These are phyloP conservation scores for Cariama cristata DNA, from an alignment of 2,113 vertebrate species.

Conservation along the genomic window DNA sequence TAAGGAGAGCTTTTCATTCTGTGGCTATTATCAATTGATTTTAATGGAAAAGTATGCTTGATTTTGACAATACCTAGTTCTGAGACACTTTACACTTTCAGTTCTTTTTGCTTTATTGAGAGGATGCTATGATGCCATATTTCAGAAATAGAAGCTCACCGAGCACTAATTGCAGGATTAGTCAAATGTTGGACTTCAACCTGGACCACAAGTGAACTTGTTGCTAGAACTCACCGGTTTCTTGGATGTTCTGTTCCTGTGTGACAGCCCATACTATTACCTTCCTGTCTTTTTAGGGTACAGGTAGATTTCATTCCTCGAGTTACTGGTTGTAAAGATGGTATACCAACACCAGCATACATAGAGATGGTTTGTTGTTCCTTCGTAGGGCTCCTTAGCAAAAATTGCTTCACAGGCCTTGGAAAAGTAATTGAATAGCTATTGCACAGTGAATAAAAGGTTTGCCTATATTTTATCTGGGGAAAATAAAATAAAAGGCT, in stretches of 20 bases:
- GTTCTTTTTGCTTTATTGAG: background rate
- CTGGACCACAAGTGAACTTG: background rate
- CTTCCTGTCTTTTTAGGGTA: background rate
- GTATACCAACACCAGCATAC: fast-evolving
- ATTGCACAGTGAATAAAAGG: background rate
- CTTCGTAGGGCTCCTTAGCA: background rate
- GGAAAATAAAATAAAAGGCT: background rate
- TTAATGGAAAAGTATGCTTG: background rate
- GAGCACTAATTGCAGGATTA: background rate
- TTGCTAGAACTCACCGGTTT: background rate
- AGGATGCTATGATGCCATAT: background rate
- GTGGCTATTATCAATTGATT: background rate
- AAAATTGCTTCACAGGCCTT: background rate
- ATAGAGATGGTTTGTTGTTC: background rate
- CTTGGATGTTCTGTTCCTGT: background rate
- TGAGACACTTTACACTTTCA: background rate
- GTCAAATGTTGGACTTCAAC: background rate
- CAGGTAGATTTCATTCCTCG: background rate
- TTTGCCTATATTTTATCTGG: background rate
- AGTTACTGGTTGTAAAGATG: background rate
- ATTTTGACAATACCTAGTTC: background rate
- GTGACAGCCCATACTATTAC: background rate
- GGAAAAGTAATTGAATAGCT: background rate
- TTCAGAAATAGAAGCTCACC: background rate
- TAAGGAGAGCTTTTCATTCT: background rate